A percentile compares a stretch with the other conserved stretches of the same genome.
Conservation (phyloP, 1,140 invertebrate genomes). For the Dinothrombium tinctorium region DNA sequence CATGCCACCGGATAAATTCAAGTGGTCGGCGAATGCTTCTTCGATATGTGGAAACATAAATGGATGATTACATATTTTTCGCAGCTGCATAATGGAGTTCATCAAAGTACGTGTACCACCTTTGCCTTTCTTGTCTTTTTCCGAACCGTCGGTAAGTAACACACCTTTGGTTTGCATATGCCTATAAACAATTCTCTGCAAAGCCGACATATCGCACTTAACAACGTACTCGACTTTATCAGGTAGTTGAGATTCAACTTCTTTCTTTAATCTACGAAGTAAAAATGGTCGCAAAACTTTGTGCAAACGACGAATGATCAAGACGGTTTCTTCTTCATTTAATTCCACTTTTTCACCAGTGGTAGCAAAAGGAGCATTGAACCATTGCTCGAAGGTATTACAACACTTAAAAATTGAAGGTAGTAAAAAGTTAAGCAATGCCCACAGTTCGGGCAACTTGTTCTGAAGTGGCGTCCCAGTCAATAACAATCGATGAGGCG, state of each 20-base stretch:
- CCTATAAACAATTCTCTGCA: constrained; percentile 74
- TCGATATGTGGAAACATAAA: constrained; percentile 98
- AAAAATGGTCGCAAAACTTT: constrained; percentile 94
- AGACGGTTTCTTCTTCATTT: constrained; percentile 96
- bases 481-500: constrained; percentile 73
- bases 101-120: constrained; percentile 91
- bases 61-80: constrained; percentile 96
- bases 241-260: constrained; percentile 92
- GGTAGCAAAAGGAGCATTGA: constrained; percentile 95
- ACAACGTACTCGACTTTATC: constrained; percentile 98
- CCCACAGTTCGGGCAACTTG: constrained; percentile 92
- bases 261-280: constrained; percentile 81
- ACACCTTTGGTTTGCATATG: constrained; percentile 82
- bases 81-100: constrained; percentile 94
- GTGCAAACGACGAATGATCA: constrained; percentile 95
- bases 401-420: constrained; percentile 96
- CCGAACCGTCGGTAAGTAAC: constrained; percentile 74
- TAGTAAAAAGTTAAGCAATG: constrained; percentile 90
- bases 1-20: constrained; percentile 33
- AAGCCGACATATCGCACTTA: constrained; percentile 93
- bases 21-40: constrained; percentile 80
- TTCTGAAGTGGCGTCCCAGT: constrained; percentile 93
- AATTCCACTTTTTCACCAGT: constrained; percentile 94
- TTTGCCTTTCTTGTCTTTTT: constrained; percentile 80
- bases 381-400: constrained; percentile 97